Evolutionary conservation across 2,888 invertebrate genomes (phyloP).

Genomic region (Carabus problematicus): DNA sequence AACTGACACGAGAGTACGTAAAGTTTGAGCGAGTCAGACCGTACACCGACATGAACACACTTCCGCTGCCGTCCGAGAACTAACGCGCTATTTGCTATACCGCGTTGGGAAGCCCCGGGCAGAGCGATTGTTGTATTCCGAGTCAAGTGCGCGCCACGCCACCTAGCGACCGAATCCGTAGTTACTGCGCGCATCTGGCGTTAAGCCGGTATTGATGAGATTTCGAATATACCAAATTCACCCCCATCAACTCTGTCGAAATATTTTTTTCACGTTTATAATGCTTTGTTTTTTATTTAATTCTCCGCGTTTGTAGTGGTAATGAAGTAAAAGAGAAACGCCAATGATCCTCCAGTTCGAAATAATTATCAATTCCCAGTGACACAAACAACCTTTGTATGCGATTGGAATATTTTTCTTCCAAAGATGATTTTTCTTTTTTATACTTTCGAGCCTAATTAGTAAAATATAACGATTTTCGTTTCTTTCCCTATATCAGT

Average conservation of each 20-base stretch:
- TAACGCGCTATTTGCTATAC: conserved; percentile 15
- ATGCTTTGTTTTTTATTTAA: conserved; percentile 21
- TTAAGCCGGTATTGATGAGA: conserved; percentile 37
- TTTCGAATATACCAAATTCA: conserved; percentile 25
- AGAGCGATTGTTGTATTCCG: conserved; percentile 31
- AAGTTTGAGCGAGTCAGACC: not conserved
- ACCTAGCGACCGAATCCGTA: conserved; percentile 22
- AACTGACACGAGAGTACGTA: conserved; percentile 10
- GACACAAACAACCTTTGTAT: no score
- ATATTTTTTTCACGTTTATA: conserved; percentile 24
- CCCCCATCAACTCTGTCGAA: not conserved
- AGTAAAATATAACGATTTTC: no score
- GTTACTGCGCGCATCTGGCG: conserved; percentile 21
- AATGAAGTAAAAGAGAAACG: no score
- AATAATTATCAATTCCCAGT: no score
- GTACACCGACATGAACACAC: conserved; percentile 21
- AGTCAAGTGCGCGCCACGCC: conserved; percentile 12
- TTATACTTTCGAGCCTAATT: no score
- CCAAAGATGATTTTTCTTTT: no score
- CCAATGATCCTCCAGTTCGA: no score
- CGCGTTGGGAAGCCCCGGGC: conserved; percentile 31
- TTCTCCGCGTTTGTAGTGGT: no score
- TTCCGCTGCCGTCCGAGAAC: conserved; percentile 10
- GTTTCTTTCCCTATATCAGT: no score
- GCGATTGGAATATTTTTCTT: no score